phyloP scores from a whole-genome alignment of 2,888 invertebrate genomes.

The Sphaerophoria taeniata region DNA sequence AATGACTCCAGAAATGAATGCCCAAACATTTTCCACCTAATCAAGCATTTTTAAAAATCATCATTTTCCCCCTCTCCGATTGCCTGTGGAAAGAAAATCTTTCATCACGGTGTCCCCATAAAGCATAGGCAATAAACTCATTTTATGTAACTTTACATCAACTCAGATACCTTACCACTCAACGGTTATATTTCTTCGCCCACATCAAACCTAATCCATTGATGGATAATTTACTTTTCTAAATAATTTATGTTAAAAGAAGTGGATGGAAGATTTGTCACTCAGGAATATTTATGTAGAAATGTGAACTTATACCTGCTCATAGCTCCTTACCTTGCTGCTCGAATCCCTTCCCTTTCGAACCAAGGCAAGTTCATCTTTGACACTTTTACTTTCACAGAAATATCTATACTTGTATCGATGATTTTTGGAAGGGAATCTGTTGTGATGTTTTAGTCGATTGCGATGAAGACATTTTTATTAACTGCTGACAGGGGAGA shows the following conservation, averaged over 20 bases:
- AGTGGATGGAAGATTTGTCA: slow-evolving; percentile 38
- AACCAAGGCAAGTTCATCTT: too few relatives aligned
- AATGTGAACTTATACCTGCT: too few relatives aligned
- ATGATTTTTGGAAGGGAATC: too few relatives aligned
- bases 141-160: slow-evolving; percentile 1
- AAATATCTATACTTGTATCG: too few relatives aligned
- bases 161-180: not conserved
- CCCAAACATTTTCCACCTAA: slow-evolving; percentile 70
- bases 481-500: too few relatives aligned
- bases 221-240: slow-evolving; percentile 68
- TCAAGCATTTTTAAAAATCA: slow-evolving; percentile 58
- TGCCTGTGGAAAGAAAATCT: not conserved
- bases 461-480: too few relatives aligned
- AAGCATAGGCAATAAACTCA: not conserved
- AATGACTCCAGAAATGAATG: slow-evolving; percentile 63
- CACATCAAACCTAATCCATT: slow-evolving; percentile 66
- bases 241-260: slow-evolving; percentile 63
- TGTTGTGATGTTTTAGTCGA: too few relatives aligned
- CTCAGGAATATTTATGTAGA: slow-evolving; percentile 17
- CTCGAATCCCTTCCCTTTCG: too few relatives aligned
- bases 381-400: too few relatives aligned
- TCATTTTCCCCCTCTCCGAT: slow-evolving; percentile 40
- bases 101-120: not conserved
- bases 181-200: slow-evolving; percentile 19
- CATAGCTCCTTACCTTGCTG: too few relatives aligned